A percentile compares a stretch with the other conserved stretches of the same genome.
phyloP scores from a whole-genome alignment of 2,888 invertebrate genomes.

The Nemurella pictetii region DNA sequence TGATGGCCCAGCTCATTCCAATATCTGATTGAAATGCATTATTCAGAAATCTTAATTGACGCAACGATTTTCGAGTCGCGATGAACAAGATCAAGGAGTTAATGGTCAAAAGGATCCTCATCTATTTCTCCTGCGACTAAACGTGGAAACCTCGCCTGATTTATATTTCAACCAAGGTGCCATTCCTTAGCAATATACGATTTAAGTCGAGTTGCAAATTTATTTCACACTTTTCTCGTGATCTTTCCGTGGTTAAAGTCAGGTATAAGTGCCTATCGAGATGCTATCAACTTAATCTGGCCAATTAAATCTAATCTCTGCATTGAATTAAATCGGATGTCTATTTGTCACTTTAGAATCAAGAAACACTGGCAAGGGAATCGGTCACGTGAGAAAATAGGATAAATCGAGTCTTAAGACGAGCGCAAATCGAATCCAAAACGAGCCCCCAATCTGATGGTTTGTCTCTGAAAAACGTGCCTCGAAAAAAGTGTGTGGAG shows the following conservation, averaged over 20 bases:
- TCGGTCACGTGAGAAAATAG: neutral
- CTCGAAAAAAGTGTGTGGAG: neutral
- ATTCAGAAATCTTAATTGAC: neutral
- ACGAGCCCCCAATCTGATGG: neutral
- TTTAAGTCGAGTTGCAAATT: slow-evolving; percentile 18
- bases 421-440: neutral
- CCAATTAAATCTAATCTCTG: slow-evolving; percentile 23
- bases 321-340: slow-evolving; percentile 5
- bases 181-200: neutral
- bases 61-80: neutral
- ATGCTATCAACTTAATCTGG: neutral
- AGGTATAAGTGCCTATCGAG: neutral
- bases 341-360: slow-evolving; percentile 19
- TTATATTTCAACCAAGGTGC: neutral
- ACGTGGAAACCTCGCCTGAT: neutral
- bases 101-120: neutral
- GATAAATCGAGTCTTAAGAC: neutral
- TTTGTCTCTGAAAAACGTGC: neutral
- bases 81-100: neutral
- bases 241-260: neutral
- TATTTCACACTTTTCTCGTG: slow-evolving; percentile 11
- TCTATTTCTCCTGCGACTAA: neutral
- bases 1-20: neutral
- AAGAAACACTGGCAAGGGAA: neutral
- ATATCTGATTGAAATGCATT: neutral